Conservation (phyloP, 1,140 invertebrate genomes). For the Parasteatoda tepidariorum region DNA sequence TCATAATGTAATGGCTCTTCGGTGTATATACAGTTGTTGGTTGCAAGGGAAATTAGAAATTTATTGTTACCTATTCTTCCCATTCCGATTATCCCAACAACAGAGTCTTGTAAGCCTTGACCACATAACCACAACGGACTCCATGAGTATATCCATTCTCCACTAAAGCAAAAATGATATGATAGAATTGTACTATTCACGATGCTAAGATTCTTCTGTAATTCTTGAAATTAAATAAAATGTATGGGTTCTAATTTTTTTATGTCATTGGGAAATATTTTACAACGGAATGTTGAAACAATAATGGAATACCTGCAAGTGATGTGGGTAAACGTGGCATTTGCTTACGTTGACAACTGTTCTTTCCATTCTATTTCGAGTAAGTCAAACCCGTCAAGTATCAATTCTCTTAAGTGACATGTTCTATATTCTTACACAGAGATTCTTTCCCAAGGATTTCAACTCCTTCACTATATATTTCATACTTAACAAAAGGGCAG, state of each 20-base stretch:
- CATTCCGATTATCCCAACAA: conserved; percentile 73
- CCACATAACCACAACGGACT: conserved; percentile 60
- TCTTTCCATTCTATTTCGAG: too few relatives aligned
- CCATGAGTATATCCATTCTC: conserved; percentile 57
- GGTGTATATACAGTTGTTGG: too few relatives aligned
- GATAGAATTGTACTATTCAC: background rate
- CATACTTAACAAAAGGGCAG: too few relatives aligned
- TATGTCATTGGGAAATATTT: background rate
- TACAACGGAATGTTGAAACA: background rate
- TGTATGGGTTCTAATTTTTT: background rate
- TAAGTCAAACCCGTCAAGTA: too few relatives aligned
- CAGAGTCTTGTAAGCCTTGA: conserved; percentile 23
- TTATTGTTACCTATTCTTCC: conserved; percentile 70
- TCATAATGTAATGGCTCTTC: too few relatives aligned
- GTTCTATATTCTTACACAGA: too few relatives aligned
- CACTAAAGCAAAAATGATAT: conserved; percentile 7
- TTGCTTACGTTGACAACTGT: too few relatives aligned
- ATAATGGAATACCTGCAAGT: background rate
- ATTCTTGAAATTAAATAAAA: too few relatives aligned
- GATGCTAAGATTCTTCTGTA: background rate
- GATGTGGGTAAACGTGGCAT: background rate
- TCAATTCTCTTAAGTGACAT: too few relatives aligned
- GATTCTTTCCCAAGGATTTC: too few relatives aligned
- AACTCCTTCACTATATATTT: too few relatives aligned
- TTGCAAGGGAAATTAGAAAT: too few relatives aligned